Conservation (phyloP, 1,140 invertebrate species). For the Drosophila bocki region DNA sequence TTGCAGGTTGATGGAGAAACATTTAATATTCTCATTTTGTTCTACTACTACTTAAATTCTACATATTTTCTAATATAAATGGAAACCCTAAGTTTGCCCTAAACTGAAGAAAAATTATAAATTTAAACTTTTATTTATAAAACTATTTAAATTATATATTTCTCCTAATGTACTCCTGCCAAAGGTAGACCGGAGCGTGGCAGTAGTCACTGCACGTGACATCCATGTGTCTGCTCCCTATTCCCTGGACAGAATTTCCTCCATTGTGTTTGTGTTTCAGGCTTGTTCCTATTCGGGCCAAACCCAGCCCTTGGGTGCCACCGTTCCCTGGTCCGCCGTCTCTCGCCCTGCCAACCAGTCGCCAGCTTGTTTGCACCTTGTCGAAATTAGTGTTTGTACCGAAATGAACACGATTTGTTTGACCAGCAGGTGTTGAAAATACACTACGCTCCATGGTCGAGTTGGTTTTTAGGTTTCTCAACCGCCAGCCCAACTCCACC, state of each 20-base stretch:
- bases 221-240: constrained; percentile 33
- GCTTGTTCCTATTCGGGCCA: constrained; percentile 53
- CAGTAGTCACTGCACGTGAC: constrained; percentile 58
- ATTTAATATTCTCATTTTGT: background rate
- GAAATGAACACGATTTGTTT: constrained; percentile 83
- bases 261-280: constrained; percentile 52
- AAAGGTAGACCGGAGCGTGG: constrained; percentile 15
- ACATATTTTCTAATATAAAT: background rate
- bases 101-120: background rate
- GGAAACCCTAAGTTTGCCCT: background rate
- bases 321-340: background rate
- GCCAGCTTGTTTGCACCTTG: constrained; percentile 82
- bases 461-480: constrained; percentile 24
- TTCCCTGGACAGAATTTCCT: constrained; percentile 22
- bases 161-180: constrained; percentile 9
- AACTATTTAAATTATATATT: background rate
- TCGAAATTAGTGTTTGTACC: constrained; percentile 82
- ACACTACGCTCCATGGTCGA: constrained; percentile 55
- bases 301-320: constrained; percentile 4
- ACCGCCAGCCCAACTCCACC: background rate
- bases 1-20: background rate
- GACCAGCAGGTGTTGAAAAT: constrained; percentile 82
- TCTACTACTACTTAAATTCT: background rate
- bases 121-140: no score
- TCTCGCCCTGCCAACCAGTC: constrained; percentile 5